A percentile compares a stretch with the other conserved stretches of the same genome.
phyloP scores from a whole-genome alignment of 2,113 vertebrate species.

The Ptilorrhoa leucosticta region DNA sequence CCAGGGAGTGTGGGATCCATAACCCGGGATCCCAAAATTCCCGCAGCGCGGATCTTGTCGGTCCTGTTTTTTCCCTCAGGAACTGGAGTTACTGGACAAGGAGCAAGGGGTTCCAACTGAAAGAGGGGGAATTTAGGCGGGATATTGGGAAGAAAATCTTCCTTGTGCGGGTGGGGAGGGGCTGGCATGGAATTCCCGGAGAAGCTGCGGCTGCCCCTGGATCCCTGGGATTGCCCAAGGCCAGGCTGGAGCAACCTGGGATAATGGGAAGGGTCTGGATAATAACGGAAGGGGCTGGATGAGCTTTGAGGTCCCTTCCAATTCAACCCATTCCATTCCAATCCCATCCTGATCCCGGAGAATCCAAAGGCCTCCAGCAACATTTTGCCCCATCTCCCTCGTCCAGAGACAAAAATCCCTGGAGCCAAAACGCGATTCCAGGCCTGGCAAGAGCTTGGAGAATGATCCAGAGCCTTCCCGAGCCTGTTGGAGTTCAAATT shows the following conservation, averaged over 20 bases:
- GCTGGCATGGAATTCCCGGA: neutral
- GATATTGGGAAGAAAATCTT: neutral
- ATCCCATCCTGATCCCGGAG: neutral
- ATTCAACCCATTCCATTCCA: neutral
- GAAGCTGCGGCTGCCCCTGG: neutral
- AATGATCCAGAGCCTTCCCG: neutral
- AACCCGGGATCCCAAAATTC: neutral
- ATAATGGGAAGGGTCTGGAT: neutral
- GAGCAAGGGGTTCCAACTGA: no score
- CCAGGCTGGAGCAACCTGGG: neutral
- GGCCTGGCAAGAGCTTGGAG: neutral
- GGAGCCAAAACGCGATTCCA: neutral
- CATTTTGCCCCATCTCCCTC: rapidly evolving
- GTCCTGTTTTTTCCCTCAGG: neutral
- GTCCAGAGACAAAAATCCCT: neutral
- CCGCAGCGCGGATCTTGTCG: neutral
- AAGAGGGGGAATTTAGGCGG: neutral
- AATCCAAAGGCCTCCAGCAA: neutral
- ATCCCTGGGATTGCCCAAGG: neutral
- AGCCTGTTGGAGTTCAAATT: neutral
- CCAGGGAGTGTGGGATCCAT: neutral
- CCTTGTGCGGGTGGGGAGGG: neutral
- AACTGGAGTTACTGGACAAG: neutral
- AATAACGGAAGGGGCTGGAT: neutral
- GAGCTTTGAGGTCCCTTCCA: neutral